Base-by-base conservation (phyloP, 2,797 vertebrate species). In the Gorsachius magnificus region DNA sequence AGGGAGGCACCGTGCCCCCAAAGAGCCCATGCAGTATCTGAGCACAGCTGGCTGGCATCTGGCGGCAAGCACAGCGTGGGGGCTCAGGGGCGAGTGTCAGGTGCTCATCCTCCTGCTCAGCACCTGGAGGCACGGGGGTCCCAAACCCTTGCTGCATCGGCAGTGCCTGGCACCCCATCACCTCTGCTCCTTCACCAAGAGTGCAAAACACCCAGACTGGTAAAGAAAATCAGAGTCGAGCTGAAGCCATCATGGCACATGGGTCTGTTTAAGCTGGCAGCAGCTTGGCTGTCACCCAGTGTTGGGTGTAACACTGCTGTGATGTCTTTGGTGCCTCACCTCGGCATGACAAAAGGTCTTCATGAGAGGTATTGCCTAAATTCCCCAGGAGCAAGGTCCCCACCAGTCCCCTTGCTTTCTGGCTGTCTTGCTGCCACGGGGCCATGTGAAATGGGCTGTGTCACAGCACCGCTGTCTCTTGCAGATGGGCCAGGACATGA, bases 131-230 rank as follows among this genome's bases (percentile, higher is more conserved):
- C 75, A 76, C 20, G 6, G 13, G 26, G 6, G 7, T 88, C 48
- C 53, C 0, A 2, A 80, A 60, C 6, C 25, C 16, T 83, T 0
- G 0, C 28, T 90, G 38, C 43, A 15, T n/a, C 3, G 1, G 65
- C 5, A 4, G 36, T 7, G 60, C 43, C 31, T 7, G 19, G 18
- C n/a, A 76, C 48, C 19, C 78, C 66, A 46, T 6, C 0, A 0
- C 33, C 58, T 82, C 88, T 92, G 48, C 13, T 90, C 35, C 65
- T 54, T 81, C 43, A 71, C 54, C 11, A 7, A 20, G 46, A 28
- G 17, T 20, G 20, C 20, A 63, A 66, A 92, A 70, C 38, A 63
- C 18, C 4, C 43, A 76, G 54, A 51, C 28, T 76, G 25, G 9
- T 53, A 72, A 81, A 76, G 54, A 84, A 95, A 80, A 85, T 60